These are phyloP conservation scores for Trematocara unimaculatum DNA, from an alignment of 2,113 vertebrate genomes.

Conservation along the genomic window DNA sequence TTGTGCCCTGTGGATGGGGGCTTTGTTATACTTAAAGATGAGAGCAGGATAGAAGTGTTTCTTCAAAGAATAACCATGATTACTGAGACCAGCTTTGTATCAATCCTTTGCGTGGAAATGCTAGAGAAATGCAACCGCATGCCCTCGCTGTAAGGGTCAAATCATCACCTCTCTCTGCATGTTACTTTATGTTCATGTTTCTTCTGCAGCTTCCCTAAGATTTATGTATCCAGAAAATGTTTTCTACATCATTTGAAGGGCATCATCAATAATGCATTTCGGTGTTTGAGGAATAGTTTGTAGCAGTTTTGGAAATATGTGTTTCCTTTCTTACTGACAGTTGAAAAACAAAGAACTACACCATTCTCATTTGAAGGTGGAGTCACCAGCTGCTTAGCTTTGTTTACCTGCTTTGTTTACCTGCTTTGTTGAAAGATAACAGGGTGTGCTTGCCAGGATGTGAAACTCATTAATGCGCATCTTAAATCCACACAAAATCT, in stretches of 20 bases:
- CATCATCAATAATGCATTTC: neutral
- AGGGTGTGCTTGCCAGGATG: neutral
- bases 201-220: neutral
- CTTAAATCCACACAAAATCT: neutral
- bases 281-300: neutral
- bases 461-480: neutral
- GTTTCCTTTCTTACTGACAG: neutral
- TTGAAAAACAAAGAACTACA: neutral
- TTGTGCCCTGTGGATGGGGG: neutral
- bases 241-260: neutral
- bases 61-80: neutral
- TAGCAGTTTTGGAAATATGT: neutral
- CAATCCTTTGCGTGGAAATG: neutral
- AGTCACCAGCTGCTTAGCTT: neutral
- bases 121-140: neutral
- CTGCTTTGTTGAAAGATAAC: neutral
- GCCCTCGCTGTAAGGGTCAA: neutral
- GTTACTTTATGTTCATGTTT: neutral
- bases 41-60: neutral
- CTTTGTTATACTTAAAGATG: neutral
- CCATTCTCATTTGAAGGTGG: neutral
- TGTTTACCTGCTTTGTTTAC: neutral
- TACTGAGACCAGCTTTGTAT: neutral
- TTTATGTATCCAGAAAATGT: neutral
- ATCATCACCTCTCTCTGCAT: neutral